Percentiles rank a stretch among this genome's conserved stretches.
These are phyloP conservation scores for Nothoprocta pentlandii DNA, from an alignment of 2,113 vertebrate genomes.

Conservation along the genomic window DNA sequence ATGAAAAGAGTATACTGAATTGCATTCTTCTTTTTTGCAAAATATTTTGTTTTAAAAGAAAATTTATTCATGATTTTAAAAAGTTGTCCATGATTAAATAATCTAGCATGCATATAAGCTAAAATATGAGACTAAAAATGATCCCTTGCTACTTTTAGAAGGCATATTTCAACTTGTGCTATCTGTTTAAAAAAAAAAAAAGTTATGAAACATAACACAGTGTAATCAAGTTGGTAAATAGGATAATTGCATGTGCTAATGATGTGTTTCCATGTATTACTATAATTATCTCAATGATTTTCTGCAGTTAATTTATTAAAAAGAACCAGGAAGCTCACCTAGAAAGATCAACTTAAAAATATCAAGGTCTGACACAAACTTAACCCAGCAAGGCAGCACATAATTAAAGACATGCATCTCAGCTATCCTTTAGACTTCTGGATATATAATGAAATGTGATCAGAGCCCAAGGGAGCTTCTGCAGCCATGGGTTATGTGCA, in stretches of 20 bases:
- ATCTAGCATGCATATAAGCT: background rate
- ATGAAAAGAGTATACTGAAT: background rate
- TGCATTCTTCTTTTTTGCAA: background rate
- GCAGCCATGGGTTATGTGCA: background rate
- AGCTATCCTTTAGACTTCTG: constrained; percentile 55
- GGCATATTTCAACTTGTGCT: constrained; percentile 48
- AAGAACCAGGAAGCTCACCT: constrained; percentile 74
- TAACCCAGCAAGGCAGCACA: constrained; percentile 61
- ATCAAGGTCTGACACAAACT: constrained; percentile 72
- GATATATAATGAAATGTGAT: constrained; percentile 48
- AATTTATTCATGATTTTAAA: background rate
- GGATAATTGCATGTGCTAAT: constrained; percentile 76
- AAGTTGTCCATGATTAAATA: background rate
- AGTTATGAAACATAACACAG: constrained; percentile 40
- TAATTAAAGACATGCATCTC: constrained; percentile 75
- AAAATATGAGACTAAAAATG: background rate
- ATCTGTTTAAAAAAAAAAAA: constrained; percentile 6
- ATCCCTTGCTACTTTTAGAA: constrained; percentile 45
- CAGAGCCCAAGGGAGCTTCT: constrained; percentile 32
- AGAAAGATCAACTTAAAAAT: constrained; percentile 72
- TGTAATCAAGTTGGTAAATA: constrained; percentile 69
- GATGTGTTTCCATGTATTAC: constrained; percentile 75
- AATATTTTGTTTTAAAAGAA: background rate
- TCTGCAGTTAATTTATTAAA: constrained; percentile 76
- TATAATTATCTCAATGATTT: constrained; percentile 77